Conservation (phyloP, 1,140 invertebrate species). For the Papilio polyxenes region DNA sequence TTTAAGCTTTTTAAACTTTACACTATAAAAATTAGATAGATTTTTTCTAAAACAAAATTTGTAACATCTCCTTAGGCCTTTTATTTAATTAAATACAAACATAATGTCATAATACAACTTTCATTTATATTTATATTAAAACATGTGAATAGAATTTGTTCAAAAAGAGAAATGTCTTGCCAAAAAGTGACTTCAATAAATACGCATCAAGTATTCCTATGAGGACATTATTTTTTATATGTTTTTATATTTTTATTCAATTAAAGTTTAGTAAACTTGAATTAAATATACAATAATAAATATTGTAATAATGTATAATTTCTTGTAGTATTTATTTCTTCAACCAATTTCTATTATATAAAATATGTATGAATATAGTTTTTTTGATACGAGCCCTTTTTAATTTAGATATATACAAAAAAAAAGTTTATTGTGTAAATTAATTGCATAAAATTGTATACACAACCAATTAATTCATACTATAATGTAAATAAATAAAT, state of each 20-base stretch:
- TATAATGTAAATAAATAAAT: not conserved
- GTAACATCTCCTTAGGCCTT: not conserved
- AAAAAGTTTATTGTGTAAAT: not conserved
- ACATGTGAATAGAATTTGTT: not conserved
- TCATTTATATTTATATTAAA: not conserved
- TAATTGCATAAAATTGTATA: not conserved
- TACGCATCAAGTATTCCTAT: not conserved
- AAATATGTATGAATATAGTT: no score
- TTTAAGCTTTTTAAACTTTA: no score
- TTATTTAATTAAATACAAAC: not conserved
- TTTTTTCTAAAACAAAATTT: slow-evolving; percentile 5
- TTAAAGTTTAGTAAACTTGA: not conserved
- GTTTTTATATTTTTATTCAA: not conserved
- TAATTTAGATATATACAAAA: no score
- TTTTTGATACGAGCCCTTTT: not conserved
- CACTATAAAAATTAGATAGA: not conserved
- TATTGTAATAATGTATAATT: not conserved
- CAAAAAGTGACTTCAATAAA: not conserved
- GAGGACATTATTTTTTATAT: not conserved
- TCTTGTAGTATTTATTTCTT: not conserved
- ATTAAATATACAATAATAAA: not conserved
- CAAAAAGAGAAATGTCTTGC: no score
- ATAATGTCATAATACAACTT: no score
- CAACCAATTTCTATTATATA: no score
- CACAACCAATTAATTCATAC: not conserved